Evolutionary conservation across 1,140 invertebrate genomes (phyloP).

Genomic region (Ganaspis sp.): DNA sequence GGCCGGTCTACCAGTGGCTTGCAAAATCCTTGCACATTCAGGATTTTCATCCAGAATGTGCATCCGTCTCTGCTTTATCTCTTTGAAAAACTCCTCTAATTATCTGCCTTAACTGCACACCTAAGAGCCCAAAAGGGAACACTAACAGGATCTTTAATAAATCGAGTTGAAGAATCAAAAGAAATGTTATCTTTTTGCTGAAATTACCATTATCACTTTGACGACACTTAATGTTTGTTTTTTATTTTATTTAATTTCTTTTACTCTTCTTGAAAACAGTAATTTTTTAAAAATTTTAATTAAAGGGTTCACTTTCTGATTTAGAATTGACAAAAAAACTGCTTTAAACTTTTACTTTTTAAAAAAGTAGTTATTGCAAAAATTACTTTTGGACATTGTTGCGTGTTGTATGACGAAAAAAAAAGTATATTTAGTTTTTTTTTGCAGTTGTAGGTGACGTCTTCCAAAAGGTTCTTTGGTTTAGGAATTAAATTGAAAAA

Average conservation of each 20-base stretch:
- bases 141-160: neutral
- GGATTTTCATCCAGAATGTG: slow-evolving; percentile 22
- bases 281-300: too few relatives aligned
- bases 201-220: neutral
- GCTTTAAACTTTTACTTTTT: neutral
- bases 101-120: slow-evolving; percentile 23
- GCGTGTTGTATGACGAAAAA: too few relatives aligned
- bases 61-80: slow-evolving; percentile 28
- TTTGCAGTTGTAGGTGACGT: too few relatives aligned
- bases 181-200: neutral
- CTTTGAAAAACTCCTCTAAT: slow-evolving; percentile 27
- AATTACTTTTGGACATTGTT: neutral
- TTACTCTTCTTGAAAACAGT: too few relatives aligned
- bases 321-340: too few relatives aligned
- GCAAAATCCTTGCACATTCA: slow-evolving; percentile 31
- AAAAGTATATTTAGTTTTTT: too few relatives aligned
- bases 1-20: slow-evolving; percentile 20
- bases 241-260: too few relatives aligned
- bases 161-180: neutral
- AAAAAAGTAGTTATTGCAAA: neutral
- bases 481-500: too few relatives aligned
- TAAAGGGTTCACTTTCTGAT: too few relatives aligned
- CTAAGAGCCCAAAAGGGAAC: slow-evolving; percentile 23
- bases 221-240: neutral
- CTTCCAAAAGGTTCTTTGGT: too few relatives aligned